These are phyloP conservation scores for Macrosoma leucophasiata DNA, from an alignment of 2,888 invertebrate species.

Conservation along the genomic window DNA sequence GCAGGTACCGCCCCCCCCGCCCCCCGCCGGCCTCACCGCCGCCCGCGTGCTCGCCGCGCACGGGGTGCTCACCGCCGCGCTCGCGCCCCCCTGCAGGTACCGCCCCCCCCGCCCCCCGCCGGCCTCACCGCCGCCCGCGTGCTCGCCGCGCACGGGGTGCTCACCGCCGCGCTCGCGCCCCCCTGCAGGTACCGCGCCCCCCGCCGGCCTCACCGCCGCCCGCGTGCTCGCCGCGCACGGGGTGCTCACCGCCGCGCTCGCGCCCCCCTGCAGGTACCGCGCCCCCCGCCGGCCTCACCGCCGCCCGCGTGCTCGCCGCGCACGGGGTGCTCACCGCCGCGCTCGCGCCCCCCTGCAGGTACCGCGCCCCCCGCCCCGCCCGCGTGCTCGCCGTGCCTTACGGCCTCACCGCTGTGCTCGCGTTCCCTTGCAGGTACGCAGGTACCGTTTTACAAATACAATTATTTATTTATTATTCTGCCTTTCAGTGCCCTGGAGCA, in stretches of 20 bases:
- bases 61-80: slow-evolving; percentile 77
- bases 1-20: slow-evolving; percentile 79
- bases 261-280: slow-evolving; percentile 22
- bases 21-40: slow-evolving; percentile 66
- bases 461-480: too few species aligned
- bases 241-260: slow-evolving; percentile 22
- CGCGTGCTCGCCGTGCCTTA: slow-evolving; percentile 21
- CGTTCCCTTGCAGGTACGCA: too few species aligned
- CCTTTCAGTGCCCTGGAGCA: too few species aligned
- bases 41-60: slow-evolving; percentile 85
- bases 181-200: slow-evolving; percentile 22
- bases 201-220: too few species aligned
- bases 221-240: too few species aligned
- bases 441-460: too few species aligned
- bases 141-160: slow-evolving; percentile 24
- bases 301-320: too few species aligned
- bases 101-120: too few species aligned
- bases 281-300: too few species aligned
- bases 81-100: slow-evolving; percentile 22
- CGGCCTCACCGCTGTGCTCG: too few species aligned
- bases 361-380: slow-evolving; percentile 11
- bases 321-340: slow-evolving; percentile 22
- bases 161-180: slow-evolving; percentile 22
- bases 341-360: slow-evolving; percentile 23
- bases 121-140: too few species aligned